Percentiles rank a stretch among this genome's conserved stretches.
Conservation (phyloP, 2,113 vertebrate genomes). For the Copsychus sechellarum region DNA sequence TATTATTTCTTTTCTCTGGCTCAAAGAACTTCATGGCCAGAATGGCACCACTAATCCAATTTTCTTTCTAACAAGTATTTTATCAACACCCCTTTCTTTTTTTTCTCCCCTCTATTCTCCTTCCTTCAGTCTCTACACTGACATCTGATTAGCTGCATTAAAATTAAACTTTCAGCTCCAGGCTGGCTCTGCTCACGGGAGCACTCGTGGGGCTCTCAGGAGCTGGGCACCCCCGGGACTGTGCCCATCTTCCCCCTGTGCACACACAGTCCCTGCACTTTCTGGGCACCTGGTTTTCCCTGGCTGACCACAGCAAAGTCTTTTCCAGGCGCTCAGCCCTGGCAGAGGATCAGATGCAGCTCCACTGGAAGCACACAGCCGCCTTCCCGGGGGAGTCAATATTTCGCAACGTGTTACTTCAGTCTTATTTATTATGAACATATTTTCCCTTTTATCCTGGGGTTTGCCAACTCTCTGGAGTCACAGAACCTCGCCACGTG, state of each 20-base stretch:
- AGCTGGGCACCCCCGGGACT: fast-evolving
- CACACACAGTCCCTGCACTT: not conserved
- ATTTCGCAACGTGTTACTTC: slow-evolving; percentile 41
- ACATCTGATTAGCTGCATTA: not conserved
- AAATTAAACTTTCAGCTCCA: not conserved
- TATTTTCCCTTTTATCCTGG: slow-evolving; percentile 26
- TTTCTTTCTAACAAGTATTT: slow-evolving; percentile 70
- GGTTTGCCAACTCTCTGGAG: not conserved
- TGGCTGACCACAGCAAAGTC: not conserved
- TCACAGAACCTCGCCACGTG: not conserved
- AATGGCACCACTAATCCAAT: slow-evolving; percentile 73
- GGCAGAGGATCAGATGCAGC: slow-evolving; percentile 52
- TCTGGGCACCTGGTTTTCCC: slow-evolving; percentile 14
- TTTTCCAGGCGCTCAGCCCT: not conserved
- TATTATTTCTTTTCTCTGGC: slow-evolving; percentile 57
- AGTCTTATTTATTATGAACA: slow-evolving; percentile 23
- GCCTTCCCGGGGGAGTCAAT: slow-evolving; percentile 17
- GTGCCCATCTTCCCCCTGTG: not conserved
- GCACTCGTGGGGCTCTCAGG: fast-evolving
- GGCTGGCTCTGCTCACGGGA: not conserved
- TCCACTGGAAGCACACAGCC: slow-evolving; percentile 48
- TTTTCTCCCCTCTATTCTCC: not conserved
- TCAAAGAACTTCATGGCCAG: slow-evolving; percentile 68
- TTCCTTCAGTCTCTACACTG: not conserved
- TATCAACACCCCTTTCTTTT: slow-evolving; percentile 50